These are phyloP conservation scores for Callosobruchus maculatus DNA, from an alignment of 2,888 invertebrate species.

Conservation along the genomic window DNA sequence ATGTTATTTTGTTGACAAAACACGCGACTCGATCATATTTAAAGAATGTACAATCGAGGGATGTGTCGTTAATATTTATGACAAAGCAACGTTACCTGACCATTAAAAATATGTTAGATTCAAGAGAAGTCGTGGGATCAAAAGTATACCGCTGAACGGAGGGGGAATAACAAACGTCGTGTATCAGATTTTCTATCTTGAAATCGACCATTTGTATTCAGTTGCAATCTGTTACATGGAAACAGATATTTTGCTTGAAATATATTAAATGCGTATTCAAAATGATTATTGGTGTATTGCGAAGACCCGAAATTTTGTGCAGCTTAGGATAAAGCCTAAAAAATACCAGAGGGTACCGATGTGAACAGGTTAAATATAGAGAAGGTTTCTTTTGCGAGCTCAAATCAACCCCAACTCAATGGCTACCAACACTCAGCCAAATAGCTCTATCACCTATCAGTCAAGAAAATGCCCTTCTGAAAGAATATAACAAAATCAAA, in stretches of 20 bases:
- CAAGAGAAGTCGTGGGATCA: neutral
- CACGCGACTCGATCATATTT: neutral
- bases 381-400: too few relatives aligned
- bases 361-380: too few relatives aligned
- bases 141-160: neutral
- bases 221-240: neutral
- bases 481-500: too few relatives aligned
- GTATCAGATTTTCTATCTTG: conserved; percentile 1
- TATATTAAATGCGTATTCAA: neutral
- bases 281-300: too few relatives aligned
- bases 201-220: neutral
- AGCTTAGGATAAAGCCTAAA: too few relatives aligned
- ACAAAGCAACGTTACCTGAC: neutral
- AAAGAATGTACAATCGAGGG: neutral
- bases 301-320: too few relatives aligned
- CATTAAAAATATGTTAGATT: neutral
- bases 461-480: too few relatives aligned
- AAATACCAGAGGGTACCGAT: too few relatives aligned
- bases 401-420: too few relatives aligned
- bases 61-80: neutral
- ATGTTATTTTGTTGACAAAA: neutral
- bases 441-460: too few relatives aligned
- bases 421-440: too few relatives aligned
- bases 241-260: neutral
- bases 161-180: neutral